Evolutionary conservation across 2,888 invertebrate species (phyloP), one percentile per base, ranked within the genome.

Genomic region (Carcina quercana): DNA sequence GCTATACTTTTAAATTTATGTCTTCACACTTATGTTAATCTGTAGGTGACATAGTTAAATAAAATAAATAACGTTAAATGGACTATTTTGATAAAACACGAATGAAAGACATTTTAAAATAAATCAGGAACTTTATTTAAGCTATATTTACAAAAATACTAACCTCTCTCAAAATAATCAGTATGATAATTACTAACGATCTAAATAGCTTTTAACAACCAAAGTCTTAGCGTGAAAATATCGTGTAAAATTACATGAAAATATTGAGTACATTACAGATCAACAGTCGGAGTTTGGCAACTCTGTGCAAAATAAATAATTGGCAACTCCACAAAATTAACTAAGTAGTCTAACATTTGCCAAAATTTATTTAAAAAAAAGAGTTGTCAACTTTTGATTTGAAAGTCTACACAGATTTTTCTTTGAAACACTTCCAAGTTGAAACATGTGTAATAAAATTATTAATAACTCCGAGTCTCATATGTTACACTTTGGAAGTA

Each of bases 91-190:
- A n/a, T n/a, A n/a, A n/a, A n/a, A n/a, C n/a, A n/a, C n/a, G n/a
- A n/a, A n/a, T n/a, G n/a, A 17, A 28, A 35, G 28, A 15, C 52
- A 53, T 58, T 1, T 20, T 8, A 8, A 20, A 63, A 68, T 71
- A 74, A 78, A 73, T 71, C 75, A 83, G 82, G 82, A 83, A 83
- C 82, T 83, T 80, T 80, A 78, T 78, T 80, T 72, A 70, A 61
- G 53, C 64, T 68, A 44, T 79, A 80, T 80, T 69, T 82, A 82
- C 80, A 80, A 71, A 75, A 72, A 76, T 76, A 79, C 73, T 76
- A 65, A 65, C 65, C 69, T 79, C 68, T 70, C 68, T 70, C 74
- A 73, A 79, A 80, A 80, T 79, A 75, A 53, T 51, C 47, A 58
- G 50, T 31, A 25, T n/a, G 19, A 15, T 31, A 26, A 25, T 30